Percentiles rank a stretch among this genome's conserved stretches.
Conservation (phyloP, 2,113 vertebrate species). For the Silurus glanis region DNA sequence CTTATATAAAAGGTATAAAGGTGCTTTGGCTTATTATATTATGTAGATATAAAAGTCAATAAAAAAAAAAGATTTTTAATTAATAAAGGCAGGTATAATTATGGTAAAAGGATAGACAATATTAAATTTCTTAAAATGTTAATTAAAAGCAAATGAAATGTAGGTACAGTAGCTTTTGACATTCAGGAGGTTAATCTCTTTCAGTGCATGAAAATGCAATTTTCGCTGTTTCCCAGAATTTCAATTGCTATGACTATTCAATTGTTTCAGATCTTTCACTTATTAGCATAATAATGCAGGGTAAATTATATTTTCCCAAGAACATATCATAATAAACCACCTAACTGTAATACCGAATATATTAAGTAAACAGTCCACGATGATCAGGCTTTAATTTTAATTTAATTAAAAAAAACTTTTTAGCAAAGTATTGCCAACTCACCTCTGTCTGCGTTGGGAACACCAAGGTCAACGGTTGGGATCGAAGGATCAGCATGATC, state of each 20-base stretch:
- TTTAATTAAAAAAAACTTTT: background rate
- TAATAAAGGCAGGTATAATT: no score
- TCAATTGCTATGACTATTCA: background rate
- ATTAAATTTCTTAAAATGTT: background rate
- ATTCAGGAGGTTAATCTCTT: background rate
- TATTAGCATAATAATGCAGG: background rate
- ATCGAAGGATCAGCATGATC: slow-evolving; percentile 85
- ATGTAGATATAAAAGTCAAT: no score
- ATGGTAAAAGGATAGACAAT: no score
- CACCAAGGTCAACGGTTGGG: slow-evolving; percentile 86
- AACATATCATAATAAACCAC: background rate
- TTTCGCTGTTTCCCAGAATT: background rate
- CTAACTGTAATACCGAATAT: background rate
- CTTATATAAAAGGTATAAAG: no score
- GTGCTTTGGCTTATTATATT: no score
- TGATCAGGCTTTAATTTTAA: background rate
- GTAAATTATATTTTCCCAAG: background rate
- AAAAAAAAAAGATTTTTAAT: no score
- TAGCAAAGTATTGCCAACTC: slow-evolving; percentile 46
- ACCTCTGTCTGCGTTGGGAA: slow-evolving; percentile 97
- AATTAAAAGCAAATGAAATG: background rate
- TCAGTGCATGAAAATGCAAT: background rate
- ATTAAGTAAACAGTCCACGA: background rate
- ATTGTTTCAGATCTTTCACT: background rate
- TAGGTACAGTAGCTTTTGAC: background rate